Percentiles rank a stretch among this genome's conserved stretches.
phyloP scores from a whole-genome alignment of 2,797 vertebrate genomes.

The Arremon brunneinucha region DNA sequence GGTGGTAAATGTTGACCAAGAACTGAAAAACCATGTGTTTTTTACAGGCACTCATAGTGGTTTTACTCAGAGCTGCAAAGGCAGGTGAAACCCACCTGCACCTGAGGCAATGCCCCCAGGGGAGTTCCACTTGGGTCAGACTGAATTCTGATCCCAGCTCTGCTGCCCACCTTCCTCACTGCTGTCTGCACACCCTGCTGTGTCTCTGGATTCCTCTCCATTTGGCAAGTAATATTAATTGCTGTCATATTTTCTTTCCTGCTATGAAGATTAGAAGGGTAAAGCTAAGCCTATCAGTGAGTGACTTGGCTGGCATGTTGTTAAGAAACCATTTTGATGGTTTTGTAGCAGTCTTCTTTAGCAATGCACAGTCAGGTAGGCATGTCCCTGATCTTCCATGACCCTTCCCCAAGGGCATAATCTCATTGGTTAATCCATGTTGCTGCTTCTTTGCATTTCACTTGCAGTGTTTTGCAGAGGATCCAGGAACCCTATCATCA shows the following conservation, averaged over 20 bases:
- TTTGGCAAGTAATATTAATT: not conserved
- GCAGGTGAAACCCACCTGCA: not conserved
- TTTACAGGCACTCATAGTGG: not conserved
- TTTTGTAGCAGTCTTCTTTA: not conserved
- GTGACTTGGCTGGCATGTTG: rapidly evolving
- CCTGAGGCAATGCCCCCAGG: not conserved
- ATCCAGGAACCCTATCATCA: not conserved
- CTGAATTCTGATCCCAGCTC: not conserved
- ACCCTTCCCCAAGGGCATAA: not conserved
- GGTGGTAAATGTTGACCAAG: not conserved
- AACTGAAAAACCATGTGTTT: not conserved
- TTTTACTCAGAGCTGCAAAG: not conserved
- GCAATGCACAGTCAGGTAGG: rapidly evolving
- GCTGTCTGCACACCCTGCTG: not conserved
- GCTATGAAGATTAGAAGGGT: not conserved
- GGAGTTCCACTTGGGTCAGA: not conserved
- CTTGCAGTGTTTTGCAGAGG: not conserved
- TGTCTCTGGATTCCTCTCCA: not conserved
- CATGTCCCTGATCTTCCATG: not conserved
- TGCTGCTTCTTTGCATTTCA: not conserved
- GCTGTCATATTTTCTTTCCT: not conserved
- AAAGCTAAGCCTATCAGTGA: not conserved
- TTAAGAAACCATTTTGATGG: not conserved
- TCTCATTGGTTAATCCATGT: not conserved
- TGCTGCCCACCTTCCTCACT: not conserved